phyloP scores from a whole-genome alignment of 2,888 invertebrate genomes.

The Mythimna vitellina region DNA sequence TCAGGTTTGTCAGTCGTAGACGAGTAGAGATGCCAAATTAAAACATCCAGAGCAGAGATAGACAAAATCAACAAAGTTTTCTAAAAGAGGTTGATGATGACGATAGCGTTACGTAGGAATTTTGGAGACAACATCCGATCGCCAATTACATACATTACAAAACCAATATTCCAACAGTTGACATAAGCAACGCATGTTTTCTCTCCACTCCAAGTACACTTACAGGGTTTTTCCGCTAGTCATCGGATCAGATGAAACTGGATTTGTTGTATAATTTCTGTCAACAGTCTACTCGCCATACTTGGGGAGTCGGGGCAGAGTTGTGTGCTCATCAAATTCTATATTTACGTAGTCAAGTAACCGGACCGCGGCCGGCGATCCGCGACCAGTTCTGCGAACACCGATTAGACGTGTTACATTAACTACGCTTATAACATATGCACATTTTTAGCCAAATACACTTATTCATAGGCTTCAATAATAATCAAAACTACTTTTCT shows the following conservation, averaged over 20 bases:
- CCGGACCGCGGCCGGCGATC: constrained; percentile 39
- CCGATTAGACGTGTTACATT: constrained; percentile 32
- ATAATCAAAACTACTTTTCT: constrained; percentile 23
- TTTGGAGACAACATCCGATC: constrained; percentile 5
- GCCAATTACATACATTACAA: constrained; percentile 34
- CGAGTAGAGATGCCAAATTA: constrained; percentile 6
- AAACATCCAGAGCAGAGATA: neutral
- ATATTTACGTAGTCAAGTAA: constrained; percentile 61
- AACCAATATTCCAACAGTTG: constrained; percentile 40
- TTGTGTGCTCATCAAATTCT: constrained; percentile 57
- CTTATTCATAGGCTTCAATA: constrained; percentile 11
- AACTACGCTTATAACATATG: constrained; percentile 12
- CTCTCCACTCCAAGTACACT: constrained; percentile 11
- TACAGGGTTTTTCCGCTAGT: constrained; percentile 50
- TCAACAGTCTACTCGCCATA: constrained; percentile 34
- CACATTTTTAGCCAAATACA: constrained; percentile 13
- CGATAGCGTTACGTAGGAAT: constrained; percentile 2
- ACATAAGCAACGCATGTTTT: constrained; percentile 33
- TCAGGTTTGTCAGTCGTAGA: constrained; percentile 27
- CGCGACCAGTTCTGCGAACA: constrained; percentile 46
- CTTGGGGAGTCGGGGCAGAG: constrained; percentile 35
- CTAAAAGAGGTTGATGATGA: neutral
- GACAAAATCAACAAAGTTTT: neutral
- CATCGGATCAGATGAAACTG: constrained; percentile 42
- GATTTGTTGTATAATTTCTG: constrained; percentile 56